Percentiles rank a stretch among this genome's conserved stretches.
phyloP scores from a whole-genome alignment of 2,113 vertebrate species.

The Lontra canadensis region DNA sequence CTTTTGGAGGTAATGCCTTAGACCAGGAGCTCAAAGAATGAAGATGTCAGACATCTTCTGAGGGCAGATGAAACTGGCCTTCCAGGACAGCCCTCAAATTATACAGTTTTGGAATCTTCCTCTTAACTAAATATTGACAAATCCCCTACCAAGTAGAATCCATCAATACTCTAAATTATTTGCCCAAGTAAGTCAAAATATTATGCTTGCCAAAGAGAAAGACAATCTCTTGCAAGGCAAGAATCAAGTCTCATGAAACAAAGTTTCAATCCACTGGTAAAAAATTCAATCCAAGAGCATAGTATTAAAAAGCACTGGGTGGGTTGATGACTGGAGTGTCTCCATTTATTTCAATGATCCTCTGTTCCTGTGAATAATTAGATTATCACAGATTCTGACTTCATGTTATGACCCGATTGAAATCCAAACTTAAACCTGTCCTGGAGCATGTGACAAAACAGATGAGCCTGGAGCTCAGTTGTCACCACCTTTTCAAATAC shows the following conservation, averaged over 20 bases:
- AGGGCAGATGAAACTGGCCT: neutral
- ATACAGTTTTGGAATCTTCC: neutral
- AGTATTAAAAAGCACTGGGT: neutral
- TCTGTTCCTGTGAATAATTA: conserved; percentile 59
- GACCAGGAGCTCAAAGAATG: neutral
- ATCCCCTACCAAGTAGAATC: neutral
- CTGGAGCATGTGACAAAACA: conserved; percentile 64
- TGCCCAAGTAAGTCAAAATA: neutral
- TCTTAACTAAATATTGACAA: neutral
- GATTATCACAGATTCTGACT: conserved; percentile 71
- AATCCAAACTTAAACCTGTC: conserved; percentile 79
- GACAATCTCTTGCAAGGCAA: neutral
- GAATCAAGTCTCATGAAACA: neutral
- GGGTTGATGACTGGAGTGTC: neutral
- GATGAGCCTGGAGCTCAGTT: conserved; percentile 68
- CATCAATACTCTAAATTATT: neutral
- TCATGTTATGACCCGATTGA: conserved; percentile 76
- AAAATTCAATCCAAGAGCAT: neutral
- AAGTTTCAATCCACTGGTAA: neutral
- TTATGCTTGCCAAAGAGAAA: neutral
- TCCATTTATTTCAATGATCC: neutral
- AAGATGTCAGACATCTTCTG: neutral
- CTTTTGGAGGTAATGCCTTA: neutral
- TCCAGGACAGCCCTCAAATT: neutral
- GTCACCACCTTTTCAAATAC: conserved; percentile 83